Percentiles rank a stretch among this genome's conserved stretches.
Evolutionary conservation across 2,888 invertebrate species (phyloP).

Genomic region (Acleris sparsana): DNA sequence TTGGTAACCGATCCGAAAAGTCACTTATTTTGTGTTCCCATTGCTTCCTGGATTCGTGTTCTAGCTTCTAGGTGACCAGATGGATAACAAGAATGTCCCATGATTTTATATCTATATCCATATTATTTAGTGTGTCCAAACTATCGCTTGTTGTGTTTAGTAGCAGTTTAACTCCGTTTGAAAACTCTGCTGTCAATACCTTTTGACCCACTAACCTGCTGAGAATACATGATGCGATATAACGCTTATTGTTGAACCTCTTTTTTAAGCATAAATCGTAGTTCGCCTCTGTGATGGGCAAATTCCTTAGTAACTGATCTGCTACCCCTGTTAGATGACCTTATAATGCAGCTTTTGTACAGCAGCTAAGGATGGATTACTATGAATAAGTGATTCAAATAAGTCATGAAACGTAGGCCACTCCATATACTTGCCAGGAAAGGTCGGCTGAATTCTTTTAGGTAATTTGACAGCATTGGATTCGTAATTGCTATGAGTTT

Average conservation of each 20-base stretch:
- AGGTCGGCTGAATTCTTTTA: too few relatives aligned
- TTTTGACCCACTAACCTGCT: conserved; percentile 22
- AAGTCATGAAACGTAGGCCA: too few relatives aligned
- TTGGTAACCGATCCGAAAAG: conserved; percentile 25
- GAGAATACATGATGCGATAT: too few relatives aligned
- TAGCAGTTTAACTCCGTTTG: conserved; percentile 22
- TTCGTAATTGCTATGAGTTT: too few relatives aligned
- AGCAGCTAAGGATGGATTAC: too few relatives aligned
- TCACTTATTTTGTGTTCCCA: conserved; percentile 33
- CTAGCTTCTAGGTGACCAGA: conserved; percentile 34
- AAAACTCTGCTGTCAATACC: conserved; percentile 15
- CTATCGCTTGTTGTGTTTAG: conserved; percentile 25
- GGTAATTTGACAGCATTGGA: too few relatives aligned
- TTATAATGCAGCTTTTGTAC: too few relatives aligned
- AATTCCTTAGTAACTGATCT: neutral
- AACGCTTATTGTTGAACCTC: conserved; percentile 34
- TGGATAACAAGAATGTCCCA: conserved; percentile 37
- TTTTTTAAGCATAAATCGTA: too few relatives aligned
- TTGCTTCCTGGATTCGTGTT: conserved; percentile 31
- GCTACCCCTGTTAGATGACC: too few relatives aligned
- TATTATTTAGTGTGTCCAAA: conserved; percentile 23
- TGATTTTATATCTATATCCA: conserved; percentile 21
- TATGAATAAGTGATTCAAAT: too few relatives aligned
- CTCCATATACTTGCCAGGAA: too few relatives aligned
- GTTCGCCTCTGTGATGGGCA: neutral